Evolutionary conservation across 2,888 invertebrate species (phyloP), one percentile per base, ranked within the genome.

Genomic region (Philaethria dido): DNA sequence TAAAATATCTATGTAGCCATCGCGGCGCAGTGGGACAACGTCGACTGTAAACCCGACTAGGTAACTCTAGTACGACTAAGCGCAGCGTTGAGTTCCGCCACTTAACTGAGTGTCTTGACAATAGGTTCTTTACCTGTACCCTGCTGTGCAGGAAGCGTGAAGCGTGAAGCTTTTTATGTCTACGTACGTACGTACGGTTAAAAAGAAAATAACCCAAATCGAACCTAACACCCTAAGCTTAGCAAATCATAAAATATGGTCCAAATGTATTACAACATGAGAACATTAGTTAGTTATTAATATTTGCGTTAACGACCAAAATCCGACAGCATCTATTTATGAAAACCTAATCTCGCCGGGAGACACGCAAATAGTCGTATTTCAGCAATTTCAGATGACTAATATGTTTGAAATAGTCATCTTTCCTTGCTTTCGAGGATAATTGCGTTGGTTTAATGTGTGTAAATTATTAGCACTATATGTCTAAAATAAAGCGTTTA

Each of bases 391-490:
- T 36, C 18, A 18, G 29, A 59, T 67, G 63, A 67, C 59, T 59
- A 63, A 59, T 62, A 62, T 66, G 66, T 73, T 68, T 82, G 77
- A 83, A 81, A 82, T 80, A 85, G 83, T 77, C 79, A 84, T 84
- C 80, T 81, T 81, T 81, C 80, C 79, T 77, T 77, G 76, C 76
- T 76, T 75, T 75, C 77, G 71, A 73, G 73, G 72, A 69, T 69
- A 64, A 72, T 69, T 80, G 78, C 81, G 81, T 78, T 79, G 82
- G 79, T 85, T 83, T 80, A 82, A 85, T 82, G 61, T 45, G 18
- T 18, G 54, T 59, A 44, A 39, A 67, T 69, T 64, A 67, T 69
- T 67, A 64, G 36, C 29, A 45, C 11, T 45, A 62, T 69, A 64
- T 61, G 62, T 39, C 44, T 22, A 55, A 50, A 64, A 62, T 57